These are phyloP conservation scores for Hoplostethus atlanticus DNA, from an alignment of 2,797 vertebrate genomes.

Conservation along the genomic window DNA sequence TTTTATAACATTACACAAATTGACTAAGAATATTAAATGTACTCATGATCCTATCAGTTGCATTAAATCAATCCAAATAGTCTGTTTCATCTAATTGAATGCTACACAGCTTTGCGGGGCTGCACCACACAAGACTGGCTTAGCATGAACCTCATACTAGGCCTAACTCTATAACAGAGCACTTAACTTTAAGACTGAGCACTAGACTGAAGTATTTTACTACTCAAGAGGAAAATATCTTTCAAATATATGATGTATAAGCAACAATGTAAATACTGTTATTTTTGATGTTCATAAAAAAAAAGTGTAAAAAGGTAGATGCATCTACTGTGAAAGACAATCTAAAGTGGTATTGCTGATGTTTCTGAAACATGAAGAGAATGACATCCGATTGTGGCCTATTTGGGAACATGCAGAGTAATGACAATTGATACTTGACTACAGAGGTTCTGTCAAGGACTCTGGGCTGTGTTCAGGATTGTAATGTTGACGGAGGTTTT, in stretches of 20 bases:
- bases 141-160: conserved; percentile 68
- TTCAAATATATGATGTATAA: conserved; percentile 69
- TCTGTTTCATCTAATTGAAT: conserved; percentile 27
- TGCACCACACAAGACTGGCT: conserved; percentile 60
- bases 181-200: conserved; percentile 67
- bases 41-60: conserved; percentile 28
- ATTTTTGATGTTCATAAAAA: conserved; percentile 81
- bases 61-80: conserved; percentile 27
- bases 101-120: conserved; percentile 63
- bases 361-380: conserved; percentile 53
- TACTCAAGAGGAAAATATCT: conserved; percentile 69
- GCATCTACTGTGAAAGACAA: conserved; percentile 86
- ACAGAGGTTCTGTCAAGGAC: conserved; percentile 30
- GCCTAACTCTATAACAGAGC: conserved; percentile 52
- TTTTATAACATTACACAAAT: conserved; percentile 34
- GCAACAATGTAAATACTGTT: conserved; percentile 82
- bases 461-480: conserved; percentile 54
- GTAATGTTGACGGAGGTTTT: conserved; percentile 34
- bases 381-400: conserved; percentile 27
- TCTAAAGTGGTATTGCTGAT: conserved; percentile 68
- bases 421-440: conserved; percentile 28
- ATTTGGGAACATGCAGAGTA: conserved; percentile 30
- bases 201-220: conserved; percentile 77
- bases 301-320: conserved; percentile 71
- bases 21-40: conserved; percentile 37